Percentiles rank a stretch among this genome's conserved stretches.
Conservation (phyloP, 2,888 invertebrate species). For the Nymphalis polychloros region DNA sequence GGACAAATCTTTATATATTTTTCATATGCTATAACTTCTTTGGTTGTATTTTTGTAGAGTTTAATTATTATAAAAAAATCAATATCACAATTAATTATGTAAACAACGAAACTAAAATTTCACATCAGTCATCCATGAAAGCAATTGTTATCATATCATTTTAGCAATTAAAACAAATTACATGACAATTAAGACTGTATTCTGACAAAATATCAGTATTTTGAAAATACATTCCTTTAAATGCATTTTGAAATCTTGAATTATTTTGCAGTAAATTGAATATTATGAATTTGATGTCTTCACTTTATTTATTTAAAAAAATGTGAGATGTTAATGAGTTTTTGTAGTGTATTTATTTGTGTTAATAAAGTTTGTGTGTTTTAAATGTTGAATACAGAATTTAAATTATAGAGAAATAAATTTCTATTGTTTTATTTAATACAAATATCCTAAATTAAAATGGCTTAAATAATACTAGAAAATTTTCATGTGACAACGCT, state of each 20-base stretch:
- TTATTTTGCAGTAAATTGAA: slow-evolving; percentile 5
- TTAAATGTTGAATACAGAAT: slow-evolving; percentile 51
- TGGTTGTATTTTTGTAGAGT: not conserved
- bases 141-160: slow-evolving; percentile 13
- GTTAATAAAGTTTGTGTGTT: slow-evolving; percentile 64
- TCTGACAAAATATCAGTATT: slow-evolving; percentile 16
- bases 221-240: slow-evolving; percentile 25
- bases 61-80: not conserved
- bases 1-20: not conserved
- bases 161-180: slow-evolving; percentile 2
- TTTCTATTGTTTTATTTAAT: slow-evolving; percentile 33
- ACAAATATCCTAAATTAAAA: not conserved
- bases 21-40: not conserved
- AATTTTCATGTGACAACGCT: too few species aligned
- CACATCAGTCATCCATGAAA: not conserved
- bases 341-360: slow-evolving; percentile 68
- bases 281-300: not conserved
- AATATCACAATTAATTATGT: not conserved
- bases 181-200: slow-evolving; percentile 22
- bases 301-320: slow-evolving; percentile 6
- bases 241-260: slow-evolving; percentile 27
- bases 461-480: too few species aligned
- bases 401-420: slow-evolving; percentile 43
- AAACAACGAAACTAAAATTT: not conserved
- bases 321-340: slow-evolving; percentile 41